phyloP scores from a whole-genome alignment of 2,797 vertebrate species.

The Arrhamphus sclerolepis region DNA sequence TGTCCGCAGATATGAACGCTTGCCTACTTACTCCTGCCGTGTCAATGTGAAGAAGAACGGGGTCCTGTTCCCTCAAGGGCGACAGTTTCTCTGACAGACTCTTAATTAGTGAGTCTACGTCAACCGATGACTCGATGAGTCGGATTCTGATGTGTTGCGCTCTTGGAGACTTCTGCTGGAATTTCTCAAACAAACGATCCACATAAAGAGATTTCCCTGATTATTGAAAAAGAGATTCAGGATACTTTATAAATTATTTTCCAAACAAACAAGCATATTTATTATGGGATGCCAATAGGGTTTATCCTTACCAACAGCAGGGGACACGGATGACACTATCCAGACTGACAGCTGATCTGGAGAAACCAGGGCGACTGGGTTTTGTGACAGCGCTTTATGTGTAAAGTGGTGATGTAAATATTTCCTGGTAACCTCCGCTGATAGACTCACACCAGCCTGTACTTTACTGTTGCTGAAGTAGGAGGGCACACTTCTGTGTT shows the following conservation, averaged over 20 bases:
- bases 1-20: not conserved
- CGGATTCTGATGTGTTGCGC: constrained; percentile 63
- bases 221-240: constrained; percentile 2
- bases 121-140: constrained; percentile 72
- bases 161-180: constrained; percentile 41
- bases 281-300: too few species aligned
- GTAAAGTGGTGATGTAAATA: constrained; percentile 79
- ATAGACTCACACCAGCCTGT: constrained; percentile 54
- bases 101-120: constrained; percentile 68
- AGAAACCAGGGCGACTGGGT: constrained; percentile 50
- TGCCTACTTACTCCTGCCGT: constrained; percentile 69
- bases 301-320: constrained; percentile 79
- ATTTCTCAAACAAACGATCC: constrained; percentile 73
- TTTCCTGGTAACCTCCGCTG: constrained; percentile 33
- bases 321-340: constrained; percentile 76
- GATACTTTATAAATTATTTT: not conserved
- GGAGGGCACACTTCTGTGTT: constrained; percentile 80
- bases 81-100: constrained; percentile 62
- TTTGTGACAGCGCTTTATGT: not conserved
- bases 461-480: constrained; percentile 81
- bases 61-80: constrained; percentile 64
- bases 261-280: too few species aligned
- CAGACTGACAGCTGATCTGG: constrained; percentile 73
- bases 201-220: constrained; percentile 82
- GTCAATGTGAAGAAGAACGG: constrained; percentile 80